Conservation (phyloP, 2,888 invertebrate genomes). For the Bembecia ichneumoniformis region DNA sequence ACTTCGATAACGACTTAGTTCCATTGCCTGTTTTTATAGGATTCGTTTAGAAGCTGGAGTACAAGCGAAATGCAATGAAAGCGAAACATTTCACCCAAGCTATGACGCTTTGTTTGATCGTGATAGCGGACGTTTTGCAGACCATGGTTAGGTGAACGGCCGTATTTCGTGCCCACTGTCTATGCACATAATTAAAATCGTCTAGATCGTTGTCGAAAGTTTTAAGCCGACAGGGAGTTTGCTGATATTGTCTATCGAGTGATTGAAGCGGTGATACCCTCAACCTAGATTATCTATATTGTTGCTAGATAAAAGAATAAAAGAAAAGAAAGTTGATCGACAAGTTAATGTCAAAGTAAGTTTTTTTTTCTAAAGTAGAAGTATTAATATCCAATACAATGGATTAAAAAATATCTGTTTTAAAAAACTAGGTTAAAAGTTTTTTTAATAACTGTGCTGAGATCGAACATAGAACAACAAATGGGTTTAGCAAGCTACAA, state of each 20-base stretch:
- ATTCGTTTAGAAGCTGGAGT: too few species aligned
- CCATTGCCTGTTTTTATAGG: too few species aligned
- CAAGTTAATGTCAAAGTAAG: not conserved
- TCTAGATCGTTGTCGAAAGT: constrained; percentile 12
- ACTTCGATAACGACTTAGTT: too few species aligned
- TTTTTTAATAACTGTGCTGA: too few species aligned
- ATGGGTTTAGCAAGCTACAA: too few species aligned
- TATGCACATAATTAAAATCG: constrained; percentile 19
- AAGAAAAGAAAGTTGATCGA: not conserved
- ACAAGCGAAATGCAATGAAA: constrained; percentile 24
- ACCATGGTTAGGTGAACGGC: constrained; percentile 41
- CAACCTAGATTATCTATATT: not conserved
- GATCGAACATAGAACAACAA: too few species aligned
- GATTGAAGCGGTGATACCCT: not conserved
- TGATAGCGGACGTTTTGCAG: constrained; percentile 42
- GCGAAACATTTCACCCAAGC: constrained; percentile 12
- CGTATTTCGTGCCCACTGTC: constrained; percentile 29
- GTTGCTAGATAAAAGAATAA: not conserved
- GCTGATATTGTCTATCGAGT: not conserved
- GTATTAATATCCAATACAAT: too few species aligned
- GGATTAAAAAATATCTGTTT: too few species aligned
- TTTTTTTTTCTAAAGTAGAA: too few species aligned
- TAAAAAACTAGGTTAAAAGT: too few species aligned
- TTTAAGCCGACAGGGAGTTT: not conserved
- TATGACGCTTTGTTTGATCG: not conserved